phyloP scores from a whole-genome alignment of 2,797 vertebrate species.

The Zalophus californianus region DNA sequence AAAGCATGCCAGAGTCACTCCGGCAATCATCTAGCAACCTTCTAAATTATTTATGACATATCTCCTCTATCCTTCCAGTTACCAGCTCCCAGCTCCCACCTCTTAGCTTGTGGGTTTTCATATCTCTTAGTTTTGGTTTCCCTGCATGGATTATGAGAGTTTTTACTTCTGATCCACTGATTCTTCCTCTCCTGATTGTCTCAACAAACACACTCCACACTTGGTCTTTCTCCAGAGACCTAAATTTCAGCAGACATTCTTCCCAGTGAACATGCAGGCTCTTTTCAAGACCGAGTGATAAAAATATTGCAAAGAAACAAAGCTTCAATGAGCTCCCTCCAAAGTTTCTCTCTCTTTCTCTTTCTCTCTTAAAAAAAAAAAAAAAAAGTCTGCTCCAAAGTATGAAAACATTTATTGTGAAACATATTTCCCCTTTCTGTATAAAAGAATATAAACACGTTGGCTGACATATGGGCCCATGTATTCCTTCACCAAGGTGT shows the following conservation, averaged over 20 bases:
- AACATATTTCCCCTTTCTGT: constrained; percentile 88
- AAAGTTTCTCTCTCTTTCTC: neutral
- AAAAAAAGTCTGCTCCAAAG: constrained; percentile 74
- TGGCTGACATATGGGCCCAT: constrained; percentile 89
- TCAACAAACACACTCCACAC: neutral
- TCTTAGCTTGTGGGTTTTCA: neutral
- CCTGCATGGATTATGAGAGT: neutral
- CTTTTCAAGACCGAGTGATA: neutral
- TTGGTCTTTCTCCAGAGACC: neutral
- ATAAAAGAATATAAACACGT: constrained; percentile 88
- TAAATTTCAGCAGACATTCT: neutral
- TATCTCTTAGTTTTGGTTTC: neutral
- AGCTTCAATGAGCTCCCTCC: neutral
- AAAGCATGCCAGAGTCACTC: neutral
- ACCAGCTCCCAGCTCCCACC: neutral
- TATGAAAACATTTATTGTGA: constrained; percentile 89
- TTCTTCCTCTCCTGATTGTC: neutral
- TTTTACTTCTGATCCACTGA: neutral
- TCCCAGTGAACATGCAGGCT: neutral
- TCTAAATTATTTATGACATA: neutral
- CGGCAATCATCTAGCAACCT: neutral
- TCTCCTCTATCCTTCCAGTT: neutral
- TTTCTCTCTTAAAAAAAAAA: constrained; percentile 49
- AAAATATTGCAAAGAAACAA: constrained; percentile 1
- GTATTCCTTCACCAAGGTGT: constrained; percentile 90